These are phyloP conservation scores for Zeuzera pyrina DNA, from an alignment of 2,888 invertebrate genomes.

Conservation along the genomic window DNA sequence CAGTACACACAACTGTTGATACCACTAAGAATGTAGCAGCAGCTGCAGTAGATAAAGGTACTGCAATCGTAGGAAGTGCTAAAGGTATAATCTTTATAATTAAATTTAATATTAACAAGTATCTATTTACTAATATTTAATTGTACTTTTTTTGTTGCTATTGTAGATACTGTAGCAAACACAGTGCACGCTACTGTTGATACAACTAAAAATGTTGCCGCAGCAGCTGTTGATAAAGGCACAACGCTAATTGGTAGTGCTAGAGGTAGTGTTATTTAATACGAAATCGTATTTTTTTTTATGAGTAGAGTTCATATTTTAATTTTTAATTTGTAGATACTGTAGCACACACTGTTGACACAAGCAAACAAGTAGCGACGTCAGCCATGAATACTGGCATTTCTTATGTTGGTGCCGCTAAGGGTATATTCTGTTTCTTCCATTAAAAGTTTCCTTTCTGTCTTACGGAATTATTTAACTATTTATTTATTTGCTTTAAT, in stretches of 20 bases:
- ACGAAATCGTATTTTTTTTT: not conserved
- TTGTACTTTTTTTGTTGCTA: constrained; percentile 5
- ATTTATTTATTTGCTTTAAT: constrained; percentile 7
- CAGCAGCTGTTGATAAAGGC: constrained; percentile 34
- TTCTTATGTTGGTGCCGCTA: constrained; percentile 22
- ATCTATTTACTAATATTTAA: not conserved
- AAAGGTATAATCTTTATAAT: constrained; percentile 25
- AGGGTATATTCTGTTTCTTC: constrained; percentile 20
- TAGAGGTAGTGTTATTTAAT: constrained; percentile 22
- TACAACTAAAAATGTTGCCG: constrained; percentile 34
- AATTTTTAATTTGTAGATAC: constrained; percentile 7
- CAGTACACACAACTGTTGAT: constrained; percentile 32
- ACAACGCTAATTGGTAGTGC: constrained; percentile 25
- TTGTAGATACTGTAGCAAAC: constrained; percentile 32
- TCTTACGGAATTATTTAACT: constrained; percentile 5
- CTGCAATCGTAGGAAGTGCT: constrained; percentile 30
- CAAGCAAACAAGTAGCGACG: constrained; percentile 23
- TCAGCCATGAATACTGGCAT: constrained; percentile 24
- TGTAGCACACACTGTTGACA: constrained; percentile 22
- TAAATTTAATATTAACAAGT: constrained; percentile 1
- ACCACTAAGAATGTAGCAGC: constrained; percentile 37
- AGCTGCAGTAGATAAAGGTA: constrained; percentile 34
- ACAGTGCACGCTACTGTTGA: constrained; percentile 30
- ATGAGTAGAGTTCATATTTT: too few species aligned
- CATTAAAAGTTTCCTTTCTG: constrained; percentile 2